Base-by-base conservation (phyloP, 1,140 invertebrate species). In the Melanaphis sacchari region DNA sequence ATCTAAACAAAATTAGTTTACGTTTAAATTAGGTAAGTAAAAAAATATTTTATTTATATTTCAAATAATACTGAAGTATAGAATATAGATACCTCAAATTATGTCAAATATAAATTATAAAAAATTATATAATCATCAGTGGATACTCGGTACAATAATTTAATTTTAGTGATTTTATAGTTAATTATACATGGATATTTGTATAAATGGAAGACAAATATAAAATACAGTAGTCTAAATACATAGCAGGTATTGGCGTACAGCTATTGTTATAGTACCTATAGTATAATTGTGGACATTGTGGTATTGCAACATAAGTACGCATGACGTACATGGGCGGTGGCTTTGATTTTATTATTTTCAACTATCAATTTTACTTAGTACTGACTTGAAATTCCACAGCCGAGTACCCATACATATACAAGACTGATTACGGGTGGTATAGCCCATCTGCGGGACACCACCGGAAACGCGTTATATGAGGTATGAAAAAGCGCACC, bases 391-490 rank as follows among this genome's bases (percentile, higher is more conserved):
- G 82, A 84, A 84, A 87, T 49, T 49, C 85, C 85, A 88, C 43
- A 46, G 18, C n/a, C 43, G 31, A 31, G 21, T 31, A 66, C 31
- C 59, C 59, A 54, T 54, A 54, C 52, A 54, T 54, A 4, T 31
- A 66, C 11, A 46, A 46, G 41, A 91, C 54, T 82, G 66, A 91
- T 91, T 49, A 22, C 54, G 22, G 18, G 90, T 38, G 22, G 89
- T n/a, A 66, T 66, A 66, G 52, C 89, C n/a, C 31, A 15, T 52
- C 31, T 15, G 66, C 40, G 40, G 22, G 24, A 90, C 11, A 40
- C 38, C n/a, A 81, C 90, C 90, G 90, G 90, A 91, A 91, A 91
- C 41, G 87, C 46, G 43, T 52, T 21, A n/a, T 36, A 76, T 18
- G 31, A 76, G 5, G 31, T n/a, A 76, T 18, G 11, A 18, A 85